A percentile compares a stretch with the other conserved stretches of the same genome.
Evolutionary conservation across 2,888 invertebrate genomes (phyloP).

Genomic region (Andrena praecox): DNA sequence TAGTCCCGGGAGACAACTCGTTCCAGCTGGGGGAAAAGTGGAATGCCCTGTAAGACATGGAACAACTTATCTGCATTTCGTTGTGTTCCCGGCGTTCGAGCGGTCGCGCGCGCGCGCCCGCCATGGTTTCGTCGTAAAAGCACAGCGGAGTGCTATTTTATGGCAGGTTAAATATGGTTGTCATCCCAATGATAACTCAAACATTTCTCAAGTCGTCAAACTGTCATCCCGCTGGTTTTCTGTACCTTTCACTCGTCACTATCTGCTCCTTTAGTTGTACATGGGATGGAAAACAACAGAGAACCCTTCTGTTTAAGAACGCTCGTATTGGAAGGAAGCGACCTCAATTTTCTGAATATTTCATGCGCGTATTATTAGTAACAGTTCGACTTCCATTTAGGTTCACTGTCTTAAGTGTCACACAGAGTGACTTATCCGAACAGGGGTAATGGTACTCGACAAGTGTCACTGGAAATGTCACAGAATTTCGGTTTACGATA

Average conservation of each 20-base stretch:
- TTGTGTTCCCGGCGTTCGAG: slow-evolving; percentile 31
- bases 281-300: neutral
- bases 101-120: slow-evolving; percentile 4
- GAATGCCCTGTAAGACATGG: slow-evolving; percentile 47
- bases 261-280: slow-evolving; percentile 52
- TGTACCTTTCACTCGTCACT: slow-evolving; percentile 62
- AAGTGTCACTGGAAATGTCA: neutral
- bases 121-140: slow-evolving; percentile 64
- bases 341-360: slow-evolving; percentile 16
- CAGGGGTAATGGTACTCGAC: neutral
- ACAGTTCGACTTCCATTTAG: neutral
- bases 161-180: slow-evolving; percentile 69
- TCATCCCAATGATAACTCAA: slow-evolving; percentile 72
- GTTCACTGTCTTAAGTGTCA: neutral
- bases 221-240: slow-evolving; percentile 67
- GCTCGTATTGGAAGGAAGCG: neutral
- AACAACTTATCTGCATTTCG: slow-evolving; percentile 58
- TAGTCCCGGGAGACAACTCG: slow-evolving; percentile 44
- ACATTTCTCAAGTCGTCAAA: slow-evolving; percentile 73
- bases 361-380: neutral
- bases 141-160: slow-evolving; percentile 70
- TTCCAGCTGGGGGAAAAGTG: slow-evolving; percentile 49
- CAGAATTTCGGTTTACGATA: neutral
- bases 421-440: neutral
- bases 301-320: slow-evolving; percentile 41